Conservation (phyloP, 2,888 invertebrate species). For the Nomada flava region DNA sequence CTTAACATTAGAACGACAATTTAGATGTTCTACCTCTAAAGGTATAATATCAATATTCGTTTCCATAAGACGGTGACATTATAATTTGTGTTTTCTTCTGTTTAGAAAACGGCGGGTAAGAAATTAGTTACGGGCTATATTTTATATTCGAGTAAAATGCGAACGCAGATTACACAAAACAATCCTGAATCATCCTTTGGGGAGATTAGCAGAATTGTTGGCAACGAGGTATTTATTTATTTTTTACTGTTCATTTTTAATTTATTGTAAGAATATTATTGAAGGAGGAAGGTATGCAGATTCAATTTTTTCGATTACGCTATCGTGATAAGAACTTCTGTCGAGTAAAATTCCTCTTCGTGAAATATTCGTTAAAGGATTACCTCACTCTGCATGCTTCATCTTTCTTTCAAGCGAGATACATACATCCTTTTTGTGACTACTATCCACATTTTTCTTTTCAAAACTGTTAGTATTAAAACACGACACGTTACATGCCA, state of each 20-base stretch:
- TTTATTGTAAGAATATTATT: constrained; percentile 61
- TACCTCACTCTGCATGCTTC: constrained; percentile 64
- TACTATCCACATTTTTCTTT: constrained; percentile 36
- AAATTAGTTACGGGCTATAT: constrained; percentile 98
- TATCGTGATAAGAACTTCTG: background rate
- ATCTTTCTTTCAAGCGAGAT: constrained; percentile 60
- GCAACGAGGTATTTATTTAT: constrained; percentile 87
- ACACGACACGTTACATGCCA: constrained; percentile 17
- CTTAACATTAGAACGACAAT: constrained; percentile 67
- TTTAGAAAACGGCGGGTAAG: constrained; percentile 87
- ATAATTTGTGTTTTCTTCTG: constrained; percentile 82
- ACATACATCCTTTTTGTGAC: constrained; percentile 39
- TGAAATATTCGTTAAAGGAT: background rate
- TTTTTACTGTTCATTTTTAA: constrained; percentile 75
- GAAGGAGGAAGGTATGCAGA: constrained; percentile 63
- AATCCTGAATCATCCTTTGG: constrained; percentile 98
- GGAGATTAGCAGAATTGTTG: constrained; percentile 90
- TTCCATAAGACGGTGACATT: constrained; percentile 69
- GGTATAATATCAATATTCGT: constrained; percentile 57
- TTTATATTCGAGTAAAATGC: constrained; percentile 97
- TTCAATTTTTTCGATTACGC: constrained; percentile 30
- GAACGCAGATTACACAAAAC: constrained; percentile 95
- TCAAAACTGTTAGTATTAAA: constrained; percentile 3
- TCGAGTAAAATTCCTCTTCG: background rate
- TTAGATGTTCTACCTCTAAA: constrained; percentile 64